These are phyloP conservation scores for Araneus ventricosus DNA, from an alignment of 1,140 invertebrate species.

Conservation along the genomic window DNA sequence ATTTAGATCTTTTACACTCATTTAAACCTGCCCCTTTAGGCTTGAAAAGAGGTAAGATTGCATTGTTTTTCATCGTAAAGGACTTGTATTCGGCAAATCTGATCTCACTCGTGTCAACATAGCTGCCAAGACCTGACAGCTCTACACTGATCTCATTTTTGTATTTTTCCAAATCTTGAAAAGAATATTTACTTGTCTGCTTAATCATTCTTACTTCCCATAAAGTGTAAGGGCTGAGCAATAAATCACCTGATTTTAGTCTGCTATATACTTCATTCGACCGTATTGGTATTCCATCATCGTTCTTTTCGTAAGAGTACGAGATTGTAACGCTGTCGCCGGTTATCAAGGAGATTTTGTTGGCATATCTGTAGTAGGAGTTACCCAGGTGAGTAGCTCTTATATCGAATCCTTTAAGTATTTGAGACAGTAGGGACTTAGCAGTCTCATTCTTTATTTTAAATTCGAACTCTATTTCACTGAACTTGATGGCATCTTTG, in stretches of 20 bases:
- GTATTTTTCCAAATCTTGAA: neutral
- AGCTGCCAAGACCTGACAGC: neutral
- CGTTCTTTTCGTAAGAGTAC: constrained; percentile 7
- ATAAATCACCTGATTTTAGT: neutral
- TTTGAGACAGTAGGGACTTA: neutral
- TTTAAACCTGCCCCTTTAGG: neutral
- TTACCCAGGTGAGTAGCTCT: constrained; percentile 13
- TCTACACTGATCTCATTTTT: constrained; percentile 25
- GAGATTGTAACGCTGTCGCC: neutral
- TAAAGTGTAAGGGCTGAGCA: constrained; percentile 19
- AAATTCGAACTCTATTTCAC: neutral
- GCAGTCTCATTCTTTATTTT: neutral
- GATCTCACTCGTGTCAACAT: neutral
- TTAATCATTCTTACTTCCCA: constrained; percentile 14
- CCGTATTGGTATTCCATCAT: neutral
- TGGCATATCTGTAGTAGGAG: constrained; percentile 16
- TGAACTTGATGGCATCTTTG: constrained; percentile 31
- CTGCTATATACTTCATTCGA: neutral
- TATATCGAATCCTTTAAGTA: neutral
- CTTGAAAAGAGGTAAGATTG: too few species aligned
- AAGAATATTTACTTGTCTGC: neutral
- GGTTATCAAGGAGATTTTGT: neutral
- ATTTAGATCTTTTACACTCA: neutral
- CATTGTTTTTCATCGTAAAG: neutral
- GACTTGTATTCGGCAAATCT: too few species aligned